Evolutionary conservation across 2,888 invertebrate species (phyloP), one percentile per base, ranked within the genome.

Genomic region (Zygaena filipendulae): DNA sequence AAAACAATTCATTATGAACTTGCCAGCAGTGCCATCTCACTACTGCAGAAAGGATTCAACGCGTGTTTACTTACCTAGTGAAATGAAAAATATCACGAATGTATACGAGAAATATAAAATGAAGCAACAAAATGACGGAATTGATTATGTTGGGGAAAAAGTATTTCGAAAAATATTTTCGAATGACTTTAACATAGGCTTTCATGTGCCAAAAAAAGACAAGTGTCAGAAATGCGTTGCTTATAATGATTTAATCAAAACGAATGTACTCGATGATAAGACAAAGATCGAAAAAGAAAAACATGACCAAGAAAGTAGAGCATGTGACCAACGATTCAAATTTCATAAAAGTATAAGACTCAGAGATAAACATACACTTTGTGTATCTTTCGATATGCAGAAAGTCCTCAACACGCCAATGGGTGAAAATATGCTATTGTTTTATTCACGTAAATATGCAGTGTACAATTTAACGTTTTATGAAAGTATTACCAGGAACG

Each of bases 201-300:
- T 46, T 13, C 40, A 43, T 31, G 32, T 43, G 2, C 40, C 42
- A 3, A 45, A 42, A 23, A 45, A 43, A 24, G 40, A 45, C 10
- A 42, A 45, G 23, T 43, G 43, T 9, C 5, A 34, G 2, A 39
- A 40, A 28, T 45, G 40, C 29, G 4, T 33, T 4, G 16, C 20
- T 13, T 12, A 18, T 13, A 13, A 8, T 4, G 25, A 25, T 13
- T 11, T 22, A 20, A 25, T 7, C 7, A 16, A 16, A 16, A 16
- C 7, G 16, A 7, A 16, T 16, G 16, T 7, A 16, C 4, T 16
- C 7, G 16, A 16, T 16, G 16, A 4, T 7, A 16, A 16, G 7
- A 16, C 7, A 7, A 16, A 6, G 16, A 7, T 7, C 4, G 16
- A 16, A 16, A 16, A 16, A 16, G 16, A 16, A 16, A 16, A 16